Evolutionary conservation across 1,140 invertebrate species (phyloP).

Genomic region (Drosophila simulans): DNA sequence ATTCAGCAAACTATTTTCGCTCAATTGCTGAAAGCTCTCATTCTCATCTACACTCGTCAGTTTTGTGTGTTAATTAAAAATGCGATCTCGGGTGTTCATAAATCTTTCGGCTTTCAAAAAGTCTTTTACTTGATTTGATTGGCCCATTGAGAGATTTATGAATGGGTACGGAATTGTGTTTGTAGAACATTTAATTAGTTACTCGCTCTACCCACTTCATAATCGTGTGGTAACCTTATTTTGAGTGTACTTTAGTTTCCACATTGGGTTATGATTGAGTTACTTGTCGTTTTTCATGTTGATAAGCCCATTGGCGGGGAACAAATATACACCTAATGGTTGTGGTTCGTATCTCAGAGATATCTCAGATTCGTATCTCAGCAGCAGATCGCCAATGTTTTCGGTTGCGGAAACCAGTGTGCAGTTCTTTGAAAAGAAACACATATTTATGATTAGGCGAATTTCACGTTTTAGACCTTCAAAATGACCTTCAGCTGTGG

Average conservation of each 20-base stretch:
- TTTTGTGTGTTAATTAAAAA: conserved; percentile 54
- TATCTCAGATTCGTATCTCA: background rate
- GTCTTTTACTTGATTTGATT: conserved; percentile 53
- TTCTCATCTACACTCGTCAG: conserved; percentile 5
- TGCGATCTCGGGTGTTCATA: conserved; percentile 35
- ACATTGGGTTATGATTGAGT: conserved; percentile 15
- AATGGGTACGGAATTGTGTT: conserved; percentile 43
- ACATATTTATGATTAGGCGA: background rate
- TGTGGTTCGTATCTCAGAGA: too few relatives aligned
- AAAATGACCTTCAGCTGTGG: conserved; percentile 12
- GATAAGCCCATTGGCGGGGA: conserved; percentile 25
- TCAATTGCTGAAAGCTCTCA: conserved; percentile 40
- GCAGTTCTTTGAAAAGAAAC: background rate
- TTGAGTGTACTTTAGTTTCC: conserved; percentile 30
- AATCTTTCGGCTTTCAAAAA: conserved; percentile 60
- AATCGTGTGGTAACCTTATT: conserved; percentile 32
- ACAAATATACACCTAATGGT: background rate
- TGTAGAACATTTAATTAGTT: conserved; percentile 60
- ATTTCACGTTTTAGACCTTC: background rate
- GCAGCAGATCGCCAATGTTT: background rate
- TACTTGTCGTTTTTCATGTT: conserved; percentile 4
- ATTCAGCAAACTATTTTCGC: conserved; percentile 40
- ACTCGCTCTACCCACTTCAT: conserved; percentile 7
- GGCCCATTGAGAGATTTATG: conserved; percentile 68
- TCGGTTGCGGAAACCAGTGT: background rate